Evolutionary conservation across 2,113 vertebrate genomes (phyloP).

Genomic region (Tringa solitaria): DNA sequence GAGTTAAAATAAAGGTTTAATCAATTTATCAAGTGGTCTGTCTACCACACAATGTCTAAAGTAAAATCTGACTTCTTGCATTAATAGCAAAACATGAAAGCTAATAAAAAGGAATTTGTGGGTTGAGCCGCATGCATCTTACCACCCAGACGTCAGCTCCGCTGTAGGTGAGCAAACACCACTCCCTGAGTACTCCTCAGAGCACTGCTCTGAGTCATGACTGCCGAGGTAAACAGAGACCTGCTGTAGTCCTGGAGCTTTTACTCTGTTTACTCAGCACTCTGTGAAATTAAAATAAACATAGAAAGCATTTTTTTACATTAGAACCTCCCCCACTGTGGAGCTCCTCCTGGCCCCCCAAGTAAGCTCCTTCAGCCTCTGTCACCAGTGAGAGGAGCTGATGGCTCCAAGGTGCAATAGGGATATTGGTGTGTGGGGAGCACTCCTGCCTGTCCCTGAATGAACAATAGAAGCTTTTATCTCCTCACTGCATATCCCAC

Average conservation of each 20-base stretch:
- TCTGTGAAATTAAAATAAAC: conserved; percentile 37
- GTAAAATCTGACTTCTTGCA: neutral
- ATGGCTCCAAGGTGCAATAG: accelerated
- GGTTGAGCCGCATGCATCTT: neutral
- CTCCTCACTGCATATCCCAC: accelerated
- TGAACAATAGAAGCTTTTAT: neutral
- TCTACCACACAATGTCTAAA: neutral
- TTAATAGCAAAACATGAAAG: neutral
- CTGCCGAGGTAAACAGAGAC: neutral
- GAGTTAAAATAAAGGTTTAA: neutral
- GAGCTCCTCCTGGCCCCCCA: neutral
- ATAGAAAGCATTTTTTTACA: neutral
- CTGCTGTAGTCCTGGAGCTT: neutral
- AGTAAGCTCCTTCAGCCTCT: accelerated
- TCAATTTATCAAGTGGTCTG: neutral
- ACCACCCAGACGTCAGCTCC: neutral
- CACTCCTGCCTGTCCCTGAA: neutral
- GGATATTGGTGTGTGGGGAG: neutral
- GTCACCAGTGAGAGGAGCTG: neutral
- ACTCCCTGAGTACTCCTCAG: neutral
- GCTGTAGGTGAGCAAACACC: neutral
- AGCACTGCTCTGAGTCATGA: neutral
- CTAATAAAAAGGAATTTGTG: neutral
- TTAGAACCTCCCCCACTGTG: neutral
- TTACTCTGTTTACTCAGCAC: neutral